phyloP scores from a whole-genome alignment of 92 coral and sea anemone species.

The Parazoanthus darwini region DNA sequence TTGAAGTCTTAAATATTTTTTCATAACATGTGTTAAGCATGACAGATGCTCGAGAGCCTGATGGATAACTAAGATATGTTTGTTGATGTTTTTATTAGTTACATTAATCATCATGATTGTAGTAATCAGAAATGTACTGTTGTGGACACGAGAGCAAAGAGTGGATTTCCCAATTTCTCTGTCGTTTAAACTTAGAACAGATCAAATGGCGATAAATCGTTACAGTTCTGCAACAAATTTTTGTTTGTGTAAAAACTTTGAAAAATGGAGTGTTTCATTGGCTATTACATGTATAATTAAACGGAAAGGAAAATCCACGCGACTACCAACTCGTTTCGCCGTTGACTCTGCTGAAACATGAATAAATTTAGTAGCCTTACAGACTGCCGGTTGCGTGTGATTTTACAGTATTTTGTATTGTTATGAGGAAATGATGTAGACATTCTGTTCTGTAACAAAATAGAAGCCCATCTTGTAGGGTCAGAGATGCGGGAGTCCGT shows the following conservation, averaged over 20 bases:
- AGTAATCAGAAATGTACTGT: neutral
- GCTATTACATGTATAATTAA: no score
- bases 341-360: neutral
- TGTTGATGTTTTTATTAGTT: neutral
- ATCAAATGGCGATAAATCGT: neutral
- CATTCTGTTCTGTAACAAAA: neutral
- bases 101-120: neutral
- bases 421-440: neutral
- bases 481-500: neutral
- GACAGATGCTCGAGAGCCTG: neutral
- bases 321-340: neutral
- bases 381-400: neutral
- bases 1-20: neutral
- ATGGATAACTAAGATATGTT: neutral
- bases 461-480: neutral
- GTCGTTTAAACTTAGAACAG: neutral
- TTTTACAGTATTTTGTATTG: no score
- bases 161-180: neutral
- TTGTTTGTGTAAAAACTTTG: neutral
- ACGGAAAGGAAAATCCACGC: neutral
- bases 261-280: neutral
- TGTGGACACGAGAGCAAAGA: neutral
- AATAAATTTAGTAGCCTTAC: neutral
- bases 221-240: neutral
- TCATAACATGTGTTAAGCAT: neutral